Evolutionary conservation across 2,113 vertebrate species (phyloP), one percentile per base, ranked within the genome.

Genomic region (Rhabdomys dilectus): DNA sequence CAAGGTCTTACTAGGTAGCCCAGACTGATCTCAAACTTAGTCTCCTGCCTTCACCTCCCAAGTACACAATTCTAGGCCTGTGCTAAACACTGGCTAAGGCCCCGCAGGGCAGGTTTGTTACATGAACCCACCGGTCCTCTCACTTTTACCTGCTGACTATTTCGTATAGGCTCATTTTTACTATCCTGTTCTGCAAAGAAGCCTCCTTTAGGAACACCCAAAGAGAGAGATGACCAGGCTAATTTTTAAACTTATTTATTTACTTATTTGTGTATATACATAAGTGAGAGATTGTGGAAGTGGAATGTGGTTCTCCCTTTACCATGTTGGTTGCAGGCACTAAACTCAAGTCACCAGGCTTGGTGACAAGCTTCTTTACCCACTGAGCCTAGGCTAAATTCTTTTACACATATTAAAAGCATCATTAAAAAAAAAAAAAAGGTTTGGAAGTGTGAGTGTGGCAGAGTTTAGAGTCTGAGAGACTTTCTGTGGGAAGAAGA

Each of bases 391-490:
- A 73, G 39, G 85, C 76, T 96, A 88, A 95, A 87, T 48, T 93
- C 34, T 92, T 97, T 56, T 58, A 73, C 26, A 90, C 7, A 80
- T 31, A 93, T 29, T 73, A 64, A 96, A 96, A 97, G 58, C 29
- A 62, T 89, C 36, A 73, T 26, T 68, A 4, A 70, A 34, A 72
- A 68, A 9, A 70, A 68, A 34, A 34, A 72, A 68, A 70, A 72
- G 21, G 24, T 62, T 95, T 56, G 58, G 76, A 95, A 96, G 58
- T 95, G 53, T 68, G 93, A 89, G 70, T 66, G 91, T 85, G 58
- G 68, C 95, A 93, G 73, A 88, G 77, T 78, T 89, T 80, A 97
- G 91, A 97, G 96, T 62, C 97, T 76, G 93, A 81, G 88, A 66
- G 66, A 96, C 87, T 94, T 90, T 82, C 58, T 72, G 91, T 81